phyloP scores from a whole-genome alignment of 2,113 vertebrate genomes.

The Odontesthes bonariensis region DNA sequence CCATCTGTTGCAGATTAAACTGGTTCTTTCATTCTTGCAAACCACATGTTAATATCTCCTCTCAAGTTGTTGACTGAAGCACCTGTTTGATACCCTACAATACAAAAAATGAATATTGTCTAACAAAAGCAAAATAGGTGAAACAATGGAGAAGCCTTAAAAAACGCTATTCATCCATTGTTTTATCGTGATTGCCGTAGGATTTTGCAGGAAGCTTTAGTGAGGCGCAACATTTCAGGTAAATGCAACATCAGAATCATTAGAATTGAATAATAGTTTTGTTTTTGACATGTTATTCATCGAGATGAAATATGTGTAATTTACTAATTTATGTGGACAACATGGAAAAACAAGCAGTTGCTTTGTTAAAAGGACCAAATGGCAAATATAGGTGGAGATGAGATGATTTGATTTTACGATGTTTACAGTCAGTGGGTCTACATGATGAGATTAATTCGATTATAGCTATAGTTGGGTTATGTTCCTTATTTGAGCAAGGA shows the following conservation, averaged over 20 bases:
- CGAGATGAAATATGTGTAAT: constrained; percentile 6
- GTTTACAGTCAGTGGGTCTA: too few species aligned
- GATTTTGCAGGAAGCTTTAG: not conserved
- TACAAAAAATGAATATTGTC: not conserved
- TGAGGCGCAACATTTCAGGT: not conserved
- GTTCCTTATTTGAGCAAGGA: too few species aligned
- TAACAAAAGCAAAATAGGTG: not conserved
- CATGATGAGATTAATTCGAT: too few species aligned
- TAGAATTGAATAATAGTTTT: too few species aligned
- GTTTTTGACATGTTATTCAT: not conserved
- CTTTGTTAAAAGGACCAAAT: too few species aligned
- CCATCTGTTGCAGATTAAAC: constrained; percentile 68
- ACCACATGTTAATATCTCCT: constrained; percentile 33
- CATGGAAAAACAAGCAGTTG: too few species aligned
- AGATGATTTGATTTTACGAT: too few species aligned
- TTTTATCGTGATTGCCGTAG: not conserved
- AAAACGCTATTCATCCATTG: too few species aligned
- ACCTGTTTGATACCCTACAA: constrained; percentile 20
- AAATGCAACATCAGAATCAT: not conserved
- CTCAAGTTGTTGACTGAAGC: constrained; percentile 5
- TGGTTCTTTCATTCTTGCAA: constrained; percentile 18
- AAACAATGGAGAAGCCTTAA: not conserved
- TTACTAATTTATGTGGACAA: constrained; percentile 7
- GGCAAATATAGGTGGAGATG: too few species aligned
- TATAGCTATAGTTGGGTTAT: too few species aligned